phyloP scores from a whole-genome alignment of 2,113 vertebrate species.

The human region GRCh38 chr20:44838501-44839000 shows the following conservation, averaged over 20 bases:
- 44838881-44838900: background rate
- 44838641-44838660: background rate
- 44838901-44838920: background rate
- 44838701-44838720: background rate
- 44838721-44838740: background rate
- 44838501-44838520: background rate
- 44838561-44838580: constrained; percentile 13
- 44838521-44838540: background rate
- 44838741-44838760: background rate
- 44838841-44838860: background rate
- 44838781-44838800: background rate
- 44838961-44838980: background rate
- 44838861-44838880: background rate
- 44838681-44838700: background rate
- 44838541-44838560: constrained; percentile 39
- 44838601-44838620: background rate
- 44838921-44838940: background rate
- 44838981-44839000: background rate
- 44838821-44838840: background rate
- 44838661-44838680: background rate
- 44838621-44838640: background rate
- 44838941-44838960: background rate
- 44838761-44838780: background rate
- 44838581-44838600: background rate
- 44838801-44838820: background rate